Conservation (phyloP, 2,113 vertebrate genomes). For the Microtus richardsoni region DNA sequence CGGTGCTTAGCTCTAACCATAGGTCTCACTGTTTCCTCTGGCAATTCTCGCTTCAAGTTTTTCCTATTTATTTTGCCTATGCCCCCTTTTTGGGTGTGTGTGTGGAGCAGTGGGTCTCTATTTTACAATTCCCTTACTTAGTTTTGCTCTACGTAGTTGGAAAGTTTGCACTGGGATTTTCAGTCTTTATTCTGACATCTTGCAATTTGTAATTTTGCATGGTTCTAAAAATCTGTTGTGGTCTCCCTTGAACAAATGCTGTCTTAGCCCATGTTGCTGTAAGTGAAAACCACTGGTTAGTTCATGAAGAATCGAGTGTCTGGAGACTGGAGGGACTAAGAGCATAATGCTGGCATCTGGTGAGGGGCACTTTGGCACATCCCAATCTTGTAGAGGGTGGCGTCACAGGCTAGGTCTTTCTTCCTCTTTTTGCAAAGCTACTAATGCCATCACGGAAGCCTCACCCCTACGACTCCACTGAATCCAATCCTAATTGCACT, state of each 20-base stretch:
- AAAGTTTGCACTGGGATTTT: constrained; percentile 19
- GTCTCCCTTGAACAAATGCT: neutral
- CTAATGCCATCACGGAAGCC: neutral
- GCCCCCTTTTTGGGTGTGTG: neutral
- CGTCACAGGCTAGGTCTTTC: neutral
- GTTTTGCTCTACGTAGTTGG: constrained; percentile 39
- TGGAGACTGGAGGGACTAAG: neutral
- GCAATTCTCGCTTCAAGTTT: constrained; percentile 5
- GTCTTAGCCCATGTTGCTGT: neutral
- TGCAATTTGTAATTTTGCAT: neutral
- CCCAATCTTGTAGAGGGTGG: neutral
- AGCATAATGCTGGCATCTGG: too few species aligned
- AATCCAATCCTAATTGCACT: neutral
- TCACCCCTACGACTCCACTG: fast-evolving
- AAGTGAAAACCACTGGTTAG: neutral
- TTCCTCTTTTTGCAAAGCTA: neutral
- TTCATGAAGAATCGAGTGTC: neutral
- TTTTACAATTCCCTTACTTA: constrained; percentile 17
- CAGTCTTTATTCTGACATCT: constrained; percentile 29
- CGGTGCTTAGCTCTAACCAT: neutral
- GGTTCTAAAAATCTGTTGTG: constrained; percentile 48
- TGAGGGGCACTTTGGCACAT: neutral
- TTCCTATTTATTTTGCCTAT: neutral
- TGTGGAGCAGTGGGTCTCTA: neutral
- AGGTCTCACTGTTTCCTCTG: neutral